Base-by-base conservation (phyloP, 2,888 invertebrate genomes). In the Ormyrus labotus region DNA sequence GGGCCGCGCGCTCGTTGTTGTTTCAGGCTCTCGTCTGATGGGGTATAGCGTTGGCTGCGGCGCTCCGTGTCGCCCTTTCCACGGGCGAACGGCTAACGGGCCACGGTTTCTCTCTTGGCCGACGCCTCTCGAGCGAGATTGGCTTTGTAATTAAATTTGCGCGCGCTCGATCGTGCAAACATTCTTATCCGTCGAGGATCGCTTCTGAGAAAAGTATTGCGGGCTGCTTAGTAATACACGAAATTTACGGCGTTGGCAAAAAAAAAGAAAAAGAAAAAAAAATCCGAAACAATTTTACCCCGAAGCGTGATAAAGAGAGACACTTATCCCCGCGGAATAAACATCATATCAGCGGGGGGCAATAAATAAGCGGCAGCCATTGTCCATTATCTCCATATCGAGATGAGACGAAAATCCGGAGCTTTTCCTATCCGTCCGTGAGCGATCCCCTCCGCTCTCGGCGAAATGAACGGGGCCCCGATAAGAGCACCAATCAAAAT, bases 401-500 rank as follows among this genome's bases (percentile, higher is more conserved):
- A 6, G 53, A 13, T 48, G 47, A 67, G 51, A 50, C 9, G 65
- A 65, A 50, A 65, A 67, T 67, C 50, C 67, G 34, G 11, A 19
- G 67, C 53, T 67, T 53, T 67, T 67, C 67, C 11, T 10, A 55
- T 8, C n/a, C 6, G 11, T 50, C 11, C 11, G 5, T 11, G n/a
- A 6, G n/a, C 63, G 11, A 34, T 34, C 8, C 45, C 19, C 61
- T 10, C 10, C 51, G 19, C 19, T n/a, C 55, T n/a, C 55, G 9
- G 50, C 50, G 50, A 51, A 69, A 69, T 57, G 57, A 45, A 45
- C 9, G 76, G 6, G 13, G 3, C 4, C 34, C 34, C 34, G 34
- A 34, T 34, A 34, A 34, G 34, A 5, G 10, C 71, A 80, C 82
- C 78, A 79, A 57, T 57, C 47, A 69, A 69, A 69, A 69, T 45